Evolutionary conservation across 2,797 vertebrate species (phyloP).

Genomic region (Anomalospiza imberbis): DNA sequence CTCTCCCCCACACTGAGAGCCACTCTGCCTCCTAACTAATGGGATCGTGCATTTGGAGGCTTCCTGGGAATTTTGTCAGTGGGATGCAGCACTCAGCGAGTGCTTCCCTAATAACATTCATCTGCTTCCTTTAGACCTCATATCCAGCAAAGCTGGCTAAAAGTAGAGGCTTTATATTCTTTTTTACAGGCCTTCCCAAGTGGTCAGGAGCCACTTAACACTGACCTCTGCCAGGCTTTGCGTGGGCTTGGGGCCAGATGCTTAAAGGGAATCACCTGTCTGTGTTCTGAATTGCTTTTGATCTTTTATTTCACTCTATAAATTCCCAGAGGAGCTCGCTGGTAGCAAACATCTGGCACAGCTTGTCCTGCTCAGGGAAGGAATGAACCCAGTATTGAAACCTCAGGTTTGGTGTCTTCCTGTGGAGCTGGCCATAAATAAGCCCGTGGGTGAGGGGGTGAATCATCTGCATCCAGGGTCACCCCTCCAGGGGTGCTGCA

Average conservation of each 20-base stretch:
- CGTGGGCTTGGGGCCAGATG: not conserved
- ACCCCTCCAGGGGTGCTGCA: not conserved
- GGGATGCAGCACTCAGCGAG: not conserved
- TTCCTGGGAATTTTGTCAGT: not conserved
- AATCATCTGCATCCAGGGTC: not conserved
- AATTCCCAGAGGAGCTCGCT: not conserved
- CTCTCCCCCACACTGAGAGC: not conserved
- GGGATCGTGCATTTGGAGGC: not conserved
- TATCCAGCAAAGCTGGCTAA: not conserved
- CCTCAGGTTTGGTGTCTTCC: too few relatives aligned
- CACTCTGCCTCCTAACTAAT: not conserved
- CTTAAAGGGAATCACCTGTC: conserved; percentile 54
- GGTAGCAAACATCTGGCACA: conserved; percentile 46
- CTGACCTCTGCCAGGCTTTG: conserved; percentile 9
- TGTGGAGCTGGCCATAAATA: not conserved
- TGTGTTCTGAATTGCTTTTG: conserved; percentile 36
- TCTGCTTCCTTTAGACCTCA: not conserved
- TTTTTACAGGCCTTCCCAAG: not conserved
- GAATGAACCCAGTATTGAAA: not conserved
- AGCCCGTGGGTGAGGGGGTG: not conserved
- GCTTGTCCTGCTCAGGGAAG: not conserved
- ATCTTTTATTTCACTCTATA: conserved; percentile 46
- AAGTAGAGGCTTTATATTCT: not conserved
- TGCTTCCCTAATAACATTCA: not conserved
- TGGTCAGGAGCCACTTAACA: not conserved